These are phyloP conservation scores for Hippolais icterina DNA, from an alignment of 2,113 vertebrate species.

Conservation along the genomic window DNA sequence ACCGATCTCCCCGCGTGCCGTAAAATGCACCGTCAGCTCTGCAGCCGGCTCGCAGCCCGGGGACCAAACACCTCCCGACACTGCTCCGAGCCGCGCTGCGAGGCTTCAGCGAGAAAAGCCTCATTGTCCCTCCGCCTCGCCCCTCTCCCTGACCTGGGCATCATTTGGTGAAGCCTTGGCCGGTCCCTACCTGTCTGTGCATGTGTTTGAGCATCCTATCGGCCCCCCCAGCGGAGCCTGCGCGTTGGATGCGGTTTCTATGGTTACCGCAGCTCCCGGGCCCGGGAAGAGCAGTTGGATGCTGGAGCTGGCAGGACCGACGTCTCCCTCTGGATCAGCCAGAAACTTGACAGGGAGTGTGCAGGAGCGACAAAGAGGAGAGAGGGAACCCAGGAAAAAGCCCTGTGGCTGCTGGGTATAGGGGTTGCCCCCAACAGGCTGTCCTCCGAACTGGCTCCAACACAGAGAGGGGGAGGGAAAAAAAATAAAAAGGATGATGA, in stretches of 20 bases:
- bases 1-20: background rate
- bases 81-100: fast-evolving
- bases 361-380: slow-evolving; percentile 45
- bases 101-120: background rate
- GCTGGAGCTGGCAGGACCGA: slow-evolving; percentile 56
- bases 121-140: fast-evolving
- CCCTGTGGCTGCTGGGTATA: background rate
- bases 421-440: slow-evolving; percentile 52
- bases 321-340: slow-evolving; percentile 74
- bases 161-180: background rate
- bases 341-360: slow-evolving; percentile 74
- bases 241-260: slow-evolving; percentile 78
- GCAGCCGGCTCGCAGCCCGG: background rate
- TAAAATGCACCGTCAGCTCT: slow-evolving; percentile 58
- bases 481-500: background rate
- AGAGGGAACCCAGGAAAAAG: background rate
- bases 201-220: background rate
- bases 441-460: slow-evolving; percentile 17
- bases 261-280: slow-evolving; percentile 74
- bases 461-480: background rate
- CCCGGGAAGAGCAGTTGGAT: slow-evolving; percentile 64
- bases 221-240: slow-evolving; percentile 28
- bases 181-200: slow-evolving; percentile 51
- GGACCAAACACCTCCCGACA: background rate
- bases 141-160: background rate